These are phyloP conservation scores for Bombus confusus DNA, from an alignment of 1,140 invertebrate genomes.

Conservation along the genomic window DNA sequence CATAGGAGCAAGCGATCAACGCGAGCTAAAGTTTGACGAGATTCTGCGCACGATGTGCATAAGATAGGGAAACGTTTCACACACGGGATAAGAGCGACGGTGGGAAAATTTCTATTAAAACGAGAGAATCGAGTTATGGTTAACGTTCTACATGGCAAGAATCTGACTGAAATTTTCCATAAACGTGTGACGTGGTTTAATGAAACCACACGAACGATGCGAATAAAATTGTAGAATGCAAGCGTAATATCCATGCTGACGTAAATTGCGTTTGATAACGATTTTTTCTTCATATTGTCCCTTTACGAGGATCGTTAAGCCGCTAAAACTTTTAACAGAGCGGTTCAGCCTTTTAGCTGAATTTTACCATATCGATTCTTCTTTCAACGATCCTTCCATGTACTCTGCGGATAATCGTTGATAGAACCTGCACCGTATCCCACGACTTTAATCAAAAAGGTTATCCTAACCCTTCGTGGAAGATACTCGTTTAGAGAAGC, in stretches of 20 bases:
- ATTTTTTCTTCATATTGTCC: neutral
- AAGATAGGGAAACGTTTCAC: neutral
- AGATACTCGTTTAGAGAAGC: too few species aligned
- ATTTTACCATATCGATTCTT: neutral
- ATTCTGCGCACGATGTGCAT: neutral
- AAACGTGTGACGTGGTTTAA: neutral
- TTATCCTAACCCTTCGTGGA: too few species aligned
- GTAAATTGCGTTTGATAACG: neutral
- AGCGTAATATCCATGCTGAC: neutral
- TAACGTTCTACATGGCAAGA: neutral
- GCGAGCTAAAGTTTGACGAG: neutral
- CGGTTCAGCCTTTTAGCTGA: neutral
- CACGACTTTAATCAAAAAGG: neutral
- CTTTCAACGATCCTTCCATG: neutral
- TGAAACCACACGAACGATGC: neutral
- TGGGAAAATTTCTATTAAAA: neutral
- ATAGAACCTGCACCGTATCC: neutral
- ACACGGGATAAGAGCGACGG: neutral
- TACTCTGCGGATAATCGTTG: neutral
- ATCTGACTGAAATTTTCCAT: neutral
- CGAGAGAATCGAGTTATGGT: neutral
- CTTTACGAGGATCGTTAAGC: neutral
- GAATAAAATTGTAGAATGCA: neutral
- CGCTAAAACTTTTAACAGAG: neutral
- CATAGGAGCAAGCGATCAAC: neutral